Percentiles rank a stretch among this genome's conserved stretches.
Evolutionary conservation across 1,140 invertebrate genomes (phyloP).

Genomic region (Drosophila prosaltans): DNA sequence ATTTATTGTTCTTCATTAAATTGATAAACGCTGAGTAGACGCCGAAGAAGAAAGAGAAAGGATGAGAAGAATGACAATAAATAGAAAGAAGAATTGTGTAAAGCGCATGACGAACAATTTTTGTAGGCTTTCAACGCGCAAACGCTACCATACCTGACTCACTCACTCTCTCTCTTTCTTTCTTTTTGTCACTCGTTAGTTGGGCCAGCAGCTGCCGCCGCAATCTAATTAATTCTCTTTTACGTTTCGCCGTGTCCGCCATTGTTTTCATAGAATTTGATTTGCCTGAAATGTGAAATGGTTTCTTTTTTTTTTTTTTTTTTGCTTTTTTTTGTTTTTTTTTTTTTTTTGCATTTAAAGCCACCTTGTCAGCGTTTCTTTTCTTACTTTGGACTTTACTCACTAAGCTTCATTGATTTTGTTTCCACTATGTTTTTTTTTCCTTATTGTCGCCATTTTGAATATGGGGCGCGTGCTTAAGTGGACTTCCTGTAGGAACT

Average conservation of each 20-base stretch:
- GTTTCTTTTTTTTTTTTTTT: conserved; percentile 40
- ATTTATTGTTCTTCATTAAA: conserved; percentile 43
- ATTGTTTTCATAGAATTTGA: conserved; percentile 58
- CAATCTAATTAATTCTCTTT: conserved; percentile 78
- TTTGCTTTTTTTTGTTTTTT: conserved; percentile 8
- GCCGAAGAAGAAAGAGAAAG: conserved; percentile 10
- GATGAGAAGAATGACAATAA: not conserved
- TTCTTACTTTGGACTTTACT: not conserved
- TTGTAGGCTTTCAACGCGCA: conserved; percentile 53
- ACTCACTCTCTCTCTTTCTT: conserved; percentile 18
- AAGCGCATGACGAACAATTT: conserved; percentile 38
- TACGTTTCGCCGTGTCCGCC: conserved; percentile 54
- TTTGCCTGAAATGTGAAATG: conserved; percentile 47
- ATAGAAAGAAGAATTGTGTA: conserved; percentile 10
- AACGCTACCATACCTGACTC: conserved; percentile 37
- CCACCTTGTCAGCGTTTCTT: conserved; percentile 22
- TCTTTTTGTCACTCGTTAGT: conserved; percentile 4
- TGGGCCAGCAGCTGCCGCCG: conserved; percentile 66
- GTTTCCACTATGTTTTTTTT: conserved; percentile 8
- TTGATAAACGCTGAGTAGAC: conserved; percentile 13
- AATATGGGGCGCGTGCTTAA: conserved; percentile 62
- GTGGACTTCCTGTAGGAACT: conserved; percentile 29
- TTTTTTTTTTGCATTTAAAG: conserved; percentile 36
- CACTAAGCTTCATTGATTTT: conserved; percentile 40
- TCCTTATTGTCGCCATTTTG: conserved; percentile 58